Evolutionary conservation across 2,113 vertebrate species (phyloP).

Genomic region (Megaceryle maxima): DNA sequence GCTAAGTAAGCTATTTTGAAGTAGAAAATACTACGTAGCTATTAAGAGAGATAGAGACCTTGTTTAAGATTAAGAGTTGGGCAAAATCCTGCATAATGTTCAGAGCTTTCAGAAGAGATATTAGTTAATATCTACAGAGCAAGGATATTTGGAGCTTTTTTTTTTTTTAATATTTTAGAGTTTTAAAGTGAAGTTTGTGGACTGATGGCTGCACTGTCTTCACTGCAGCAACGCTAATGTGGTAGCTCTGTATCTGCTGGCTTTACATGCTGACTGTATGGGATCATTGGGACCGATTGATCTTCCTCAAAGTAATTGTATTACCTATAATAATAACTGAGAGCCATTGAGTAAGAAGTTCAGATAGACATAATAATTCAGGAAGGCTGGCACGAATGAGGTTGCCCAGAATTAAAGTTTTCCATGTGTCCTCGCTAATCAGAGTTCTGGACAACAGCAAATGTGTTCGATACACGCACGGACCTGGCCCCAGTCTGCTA

Average conservation of each 20-base stretch:
- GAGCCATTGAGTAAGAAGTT: background rate
- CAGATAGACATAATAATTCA: background rate
- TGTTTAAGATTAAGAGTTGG: background rate
- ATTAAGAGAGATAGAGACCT: background rate
- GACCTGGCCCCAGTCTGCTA: rapidly evolving
- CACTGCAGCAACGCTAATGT: background rate
- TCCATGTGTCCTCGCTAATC: background rate
- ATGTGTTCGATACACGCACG: no score
- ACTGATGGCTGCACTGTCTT: background rate
- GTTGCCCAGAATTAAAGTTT: background rate
- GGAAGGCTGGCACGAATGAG: background rate
- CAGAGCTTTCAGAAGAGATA: background rate
- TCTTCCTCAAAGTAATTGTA: background rate
- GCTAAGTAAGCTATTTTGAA: background rate
- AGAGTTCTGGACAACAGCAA: background rate
- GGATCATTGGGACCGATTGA: background rate
- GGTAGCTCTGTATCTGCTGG: background rate
- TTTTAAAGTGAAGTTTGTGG: background rate
- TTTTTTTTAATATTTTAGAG: background rate
- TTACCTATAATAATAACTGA: background rate
- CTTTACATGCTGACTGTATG: background rate
- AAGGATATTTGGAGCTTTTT: background rate
- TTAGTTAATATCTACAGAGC: background rate
- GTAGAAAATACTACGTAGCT: background rate
- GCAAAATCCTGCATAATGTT: background rate